Base-by-base conservation (phyloP, 1,140 invertebrate species). In the Heterodera schachtii region DNA sequence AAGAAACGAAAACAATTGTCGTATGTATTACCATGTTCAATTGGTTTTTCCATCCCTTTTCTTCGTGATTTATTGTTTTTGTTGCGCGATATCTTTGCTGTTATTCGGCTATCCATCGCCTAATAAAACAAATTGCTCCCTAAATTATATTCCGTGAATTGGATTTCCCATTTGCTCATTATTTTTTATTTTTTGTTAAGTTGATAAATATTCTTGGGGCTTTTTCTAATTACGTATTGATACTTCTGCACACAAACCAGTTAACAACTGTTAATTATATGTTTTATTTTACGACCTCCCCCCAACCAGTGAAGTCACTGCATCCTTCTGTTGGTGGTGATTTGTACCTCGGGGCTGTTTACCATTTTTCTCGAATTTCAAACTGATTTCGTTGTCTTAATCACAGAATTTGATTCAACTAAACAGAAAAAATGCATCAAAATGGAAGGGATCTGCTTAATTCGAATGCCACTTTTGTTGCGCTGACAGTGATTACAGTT, bases 401-500 rank as follows among this genome's bases (percentile, higher is more conserved):
- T 52, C 52, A 6, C 52, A 52, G 16, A 52, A 52, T 16, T 31
- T 31, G 31, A 31, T 31, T 52, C 49, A 13, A 5, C 19, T 64
- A 19, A 16, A 19, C 19, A 64, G 57, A 19, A 11, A 19, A 64
- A 64, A 64, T 64, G 57, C 57, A 64, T 5, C 57, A 64, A 19
- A 64, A 19, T 64, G 57, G 57, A 5, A 64, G 19, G 57, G 57
- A 64, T 19, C 19, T 60, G 3, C 19, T 64, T 4, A 5, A 19
- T 64, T 64, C 57, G 11, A 64, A 19, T 64, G 57, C 57, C 57
- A 64, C 57, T 64, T 64, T 19, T 46, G 49, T 52, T 2, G 75
- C 66, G 43, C 7, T 69, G 44, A 69, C 57, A 9, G 77, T 41
- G 6, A 49, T 78, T n/a, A 78, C 77, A 16, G 49, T 78, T 66